Evolutionary conservation across 2,888 invertebrate species (phyloP), one percentile per base, ranked within the genome.

Genomic region (Trachelus stipa): DNA sequence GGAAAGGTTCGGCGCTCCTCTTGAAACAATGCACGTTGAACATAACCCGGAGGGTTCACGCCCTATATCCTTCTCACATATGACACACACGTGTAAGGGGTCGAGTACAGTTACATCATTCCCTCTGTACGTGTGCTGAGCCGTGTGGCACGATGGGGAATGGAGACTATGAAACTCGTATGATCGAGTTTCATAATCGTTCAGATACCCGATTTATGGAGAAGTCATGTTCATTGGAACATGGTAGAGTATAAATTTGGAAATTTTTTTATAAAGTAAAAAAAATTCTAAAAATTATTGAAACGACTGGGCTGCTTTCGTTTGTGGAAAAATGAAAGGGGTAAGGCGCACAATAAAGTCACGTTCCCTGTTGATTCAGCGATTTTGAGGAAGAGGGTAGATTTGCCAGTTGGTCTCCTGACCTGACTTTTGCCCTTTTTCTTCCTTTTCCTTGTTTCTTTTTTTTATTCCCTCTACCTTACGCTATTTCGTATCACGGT

Each of bases 1-100:
- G 33, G 71, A 34, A 31, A 71, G 71, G 31, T 34, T 33, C 71
- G 31, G 31, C 11, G 79, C 75, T 74, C 69, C 15, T 37, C 15
- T 68, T 75, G 74, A 79, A 82, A 81, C 82, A 82, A 81, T 81
- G 77, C 79, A 31, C 74, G 78, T 77, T 81, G 78, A 80, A 80
- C 79, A 78, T 79, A 77, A 79, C 78, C 78, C 71, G 15, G 71
- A 71, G 71, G 56, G 56, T 56, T 56, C 56, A 56, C 56, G 56
- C 56, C 56, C 56, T 56, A 56, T 23, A 56, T 56, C 56, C 56
- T 23, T 56, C 9, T 56, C 56, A 23, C 56, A 56, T 56, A 23
- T 56, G 56, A 56, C 56, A 56, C 23, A 56, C 56, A 9, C 56
- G 56, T 56, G 23, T 23, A 2, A 56, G 56, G 56, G 56, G 56